Conservation (phyloP, 2,797 vertebrate species). For the Arnoldichthys spilopterus region DNA sequence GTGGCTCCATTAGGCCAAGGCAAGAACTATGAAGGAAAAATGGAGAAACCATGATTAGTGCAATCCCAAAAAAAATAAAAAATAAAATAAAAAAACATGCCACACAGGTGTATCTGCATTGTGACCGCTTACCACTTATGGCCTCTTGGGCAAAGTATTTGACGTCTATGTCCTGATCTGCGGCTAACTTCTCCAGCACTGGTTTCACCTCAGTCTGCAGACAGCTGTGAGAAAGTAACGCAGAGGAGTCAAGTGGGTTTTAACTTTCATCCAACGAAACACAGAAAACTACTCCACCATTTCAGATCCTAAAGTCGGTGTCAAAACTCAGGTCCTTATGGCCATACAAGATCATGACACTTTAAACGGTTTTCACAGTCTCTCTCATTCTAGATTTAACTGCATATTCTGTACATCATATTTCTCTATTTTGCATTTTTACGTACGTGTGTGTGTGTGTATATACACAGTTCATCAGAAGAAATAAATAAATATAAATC, state of each 20-base stretch:
- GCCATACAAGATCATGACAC: too few relatives aligned
- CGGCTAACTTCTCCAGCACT: constrained; percentile 86
- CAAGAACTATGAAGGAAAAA: constrained; percentile 76
- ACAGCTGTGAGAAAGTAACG: constrained; percentile 75
- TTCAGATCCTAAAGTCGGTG: neutral
- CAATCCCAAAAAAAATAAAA: too few relatives aligned
- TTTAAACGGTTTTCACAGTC: too few relatives aligned
- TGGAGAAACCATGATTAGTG: neutral
- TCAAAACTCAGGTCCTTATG: neutral
- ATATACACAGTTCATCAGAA: too few relatives aligned
- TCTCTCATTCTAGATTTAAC: too few relatives aligned
- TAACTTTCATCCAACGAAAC: neutral
- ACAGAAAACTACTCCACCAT: neutral
- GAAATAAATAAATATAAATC: too few relatives aligned
- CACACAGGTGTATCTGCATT: neutral
- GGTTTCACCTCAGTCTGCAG: constrained; percentile 88
- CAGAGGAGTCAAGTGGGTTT: constrained; percentile 1
- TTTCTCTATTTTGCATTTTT: too few relatives aligned
- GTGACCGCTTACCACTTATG: constrained; percentile 80
- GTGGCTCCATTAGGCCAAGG: constrained; percentile 77
- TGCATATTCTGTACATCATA: too few relatives aligned
- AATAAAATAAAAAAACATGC: too few relatives aligned
- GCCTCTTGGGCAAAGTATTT: constrained; percentile 95
- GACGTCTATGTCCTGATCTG: constrained; percentile 91
- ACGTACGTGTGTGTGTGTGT: too few relatives aligned